A percentile compares a stretch with the other conserved stretches of the same genome.
Evolutionary conservation across 2,797 vertebrate genomes (phyloP).

Genomic region (Lepidocolaptes lacrymiger): DNA sequence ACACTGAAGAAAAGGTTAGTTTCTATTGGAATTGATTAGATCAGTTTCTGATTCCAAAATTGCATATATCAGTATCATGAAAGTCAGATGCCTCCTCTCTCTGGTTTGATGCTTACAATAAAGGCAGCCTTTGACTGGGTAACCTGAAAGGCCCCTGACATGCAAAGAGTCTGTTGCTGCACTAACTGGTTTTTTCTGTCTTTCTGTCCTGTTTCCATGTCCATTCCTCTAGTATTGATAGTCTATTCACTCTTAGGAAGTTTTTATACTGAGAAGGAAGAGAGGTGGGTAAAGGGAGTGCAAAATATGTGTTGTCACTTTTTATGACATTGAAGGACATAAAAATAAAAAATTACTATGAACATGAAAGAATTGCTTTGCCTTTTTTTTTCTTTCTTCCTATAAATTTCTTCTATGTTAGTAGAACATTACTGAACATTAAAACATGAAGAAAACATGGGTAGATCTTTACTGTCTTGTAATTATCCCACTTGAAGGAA

Average conservation of each 20-base stretch:
- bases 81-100: not conserved
- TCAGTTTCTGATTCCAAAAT: not conserved
- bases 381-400: not conserved
- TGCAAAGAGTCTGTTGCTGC: not conserved
- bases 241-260: not conserved
- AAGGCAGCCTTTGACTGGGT: not conserved
- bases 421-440: not conserved
- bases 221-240: not conserved
- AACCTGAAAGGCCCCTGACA: not conserved
- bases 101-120: not conserved
- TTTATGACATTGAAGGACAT: not conserved
- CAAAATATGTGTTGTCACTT: not conserved
- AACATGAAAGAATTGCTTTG: not conserved
- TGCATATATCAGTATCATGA: rapidly evolving
- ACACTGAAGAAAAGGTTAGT: not conserved
- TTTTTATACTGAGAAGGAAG: not conserved
- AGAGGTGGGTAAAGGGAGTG: not conserved
- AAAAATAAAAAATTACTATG: not conserved
- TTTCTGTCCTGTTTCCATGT: not conserved
- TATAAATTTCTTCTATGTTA: not conserved
- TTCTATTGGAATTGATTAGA: not conserved
- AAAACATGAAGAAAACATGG: not conserved
- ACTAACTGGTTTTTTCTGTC: not conserved
- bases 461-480: not conserved
- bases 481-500: slow-evolving; percentile 17